Conservation (phyloP, 2,888 invertebrate genomes). For the Operophtera brumata region DNA sequence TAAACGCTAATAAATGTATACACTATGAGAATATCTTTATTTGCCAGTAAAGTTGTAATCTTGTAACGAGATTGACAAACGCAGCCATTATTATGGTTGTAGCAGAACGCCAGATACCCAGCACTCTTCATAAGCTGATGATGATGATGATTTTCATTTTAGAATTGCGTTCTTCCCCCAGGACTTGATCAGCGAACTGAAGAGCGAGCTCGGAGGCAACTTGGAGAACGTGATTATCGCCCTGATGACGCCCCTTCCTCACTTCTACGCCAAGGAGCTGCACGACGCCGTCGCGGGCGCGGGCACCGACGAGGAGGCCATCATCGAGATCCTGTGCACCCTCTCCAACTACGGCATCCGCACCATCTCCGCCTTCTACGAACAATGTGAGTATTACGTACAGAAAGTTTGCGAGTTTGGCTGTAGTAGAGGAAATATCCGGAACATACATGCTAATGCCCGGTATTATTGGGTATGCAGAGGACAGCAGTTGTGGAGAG, state of each 20-base stretch:
- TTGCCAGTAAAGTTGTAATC: no score
- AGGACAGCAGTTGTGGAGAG: no score
- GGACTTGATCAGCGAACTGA: slow-evolving; percentile 90
- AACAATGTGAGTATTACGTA: slow-evolving; percentile 83
- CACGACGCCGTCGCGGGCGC: slow-evolving; percentile 92
- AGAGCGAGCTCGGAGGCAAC: slow-evolving; percentile 93
- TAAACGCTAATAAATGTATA: no score
- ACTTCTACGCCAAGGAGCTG: slow-evolving; percentile 94
- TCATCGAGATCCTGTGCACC: slow-evolving; percentile 96
- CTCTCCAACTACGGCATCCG: slow-evolving; percentile 93
- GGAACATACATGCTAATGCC: no score
- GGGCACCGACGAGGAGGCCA: slow-evolving; percentile 94
- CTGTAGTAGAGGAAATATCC: no score
- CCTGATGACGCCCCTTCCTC: slow-evolving; percentile 93
- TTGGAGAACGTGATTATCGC: slow-evolving; percentile 95
- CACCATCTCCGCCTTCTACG: slow-evolving; percentile 91
- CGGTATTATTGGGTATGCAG: no score
- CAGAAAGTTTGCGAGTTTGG: no score
- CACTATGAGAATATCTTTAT: no score
- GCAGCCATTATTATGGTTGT: no score
- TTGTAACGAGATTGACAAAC: no score
- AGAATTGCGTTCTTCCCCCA: slow-evolving; percentile 40
- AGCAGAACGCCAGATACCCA: neutral
- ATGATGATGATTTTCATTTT: neutral
- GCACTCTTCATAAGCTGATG: neutral